Evolutionary conservation across 2,888 invertebrate genomes (phyloP).

Genomic region (Selenia dentaria): DNA sequence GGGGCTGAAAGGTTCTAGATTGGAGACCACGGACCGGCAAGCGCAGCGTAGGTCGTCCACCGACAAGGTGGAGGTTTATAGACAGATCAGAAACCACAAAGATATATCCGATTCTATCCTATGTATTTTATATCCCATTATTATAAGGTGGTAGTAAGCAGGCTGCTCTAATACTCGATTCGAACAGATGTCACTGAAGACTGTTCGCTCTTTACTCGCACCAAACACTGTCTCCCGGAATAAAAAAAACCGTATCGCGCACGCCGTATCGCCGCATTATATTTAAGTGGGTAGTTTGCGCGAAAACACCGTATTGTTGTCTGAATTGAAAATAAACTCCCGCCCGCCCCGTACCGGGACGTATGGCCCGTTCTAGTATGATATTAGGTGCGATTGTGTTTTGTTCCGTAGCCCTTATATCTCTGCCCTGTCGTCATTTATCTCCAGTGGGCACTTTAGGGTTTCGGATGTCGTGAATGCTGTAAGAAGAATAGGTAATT

Average conservation of each 20-base stretch:
- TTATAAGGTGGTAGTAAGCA: no score
- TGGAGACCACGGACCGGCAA: no score
- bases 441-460: slow-evolving; percentile 36
- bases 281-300: slow-evolving; percentile 80
- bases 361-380: slow-evolving; percentile 44
- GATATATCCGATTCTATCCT: no score
- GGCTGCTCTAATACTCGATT: no score
- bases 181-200: background rate
- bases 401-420: slow-evolving; percentile 33
- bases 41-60: no score
- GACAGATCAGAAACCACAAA: no score
- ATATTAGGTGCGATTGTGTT: slow-evolving; percentile 43
- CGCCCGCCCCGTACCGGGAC: slow-evolving; percentile 45
- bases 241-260: slow-evolving; percentile 63
- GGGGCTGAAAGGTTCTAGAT: no score
- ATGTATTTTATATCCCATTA: no score
- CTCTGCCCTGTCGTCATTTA: slow-evolving; percentile 32
- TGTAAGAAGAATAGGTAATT: slow-evolving; percentile 37
- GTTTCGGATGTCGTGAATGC: slow-evolving; percentile 31
- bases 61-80: no score
- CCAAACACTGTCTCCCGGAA: slow-evolving; percentile 35
- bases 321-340: slow-evolving; percentile 78
- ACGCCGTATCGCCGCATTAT: slow-evolving; percentile 74
- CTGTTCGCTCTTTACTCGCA: slow-evolving; percentile 27
- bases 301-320: slow-evolving; percentile 78